Conservation (phyloP, 1,140 invertebrate genomes). For the Pachypsylla venusta region DNA sequence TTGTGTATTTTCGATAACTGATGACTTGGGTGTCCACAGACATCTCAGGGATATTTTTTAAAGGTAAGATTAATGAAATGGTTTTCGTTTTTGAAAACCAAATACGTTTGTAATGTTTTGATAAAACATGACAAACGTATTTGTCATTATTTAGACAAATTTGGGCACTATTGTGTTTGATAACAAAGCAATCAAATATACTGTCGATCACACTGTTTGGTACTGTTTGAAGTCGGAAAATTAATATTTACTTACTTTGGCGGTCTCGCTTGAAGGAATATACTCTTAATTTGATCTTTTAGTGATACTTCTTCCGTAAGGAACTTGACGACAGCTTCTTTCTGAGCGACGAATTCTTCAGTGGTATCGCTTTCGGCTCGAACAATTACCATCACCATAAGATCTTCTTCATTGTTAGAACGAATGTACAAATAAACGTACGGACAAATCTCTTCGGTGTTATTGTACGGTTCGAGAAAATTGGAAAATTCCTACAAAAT, state of each 20-base stretch:
- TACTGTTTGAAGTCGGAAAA: neutral
- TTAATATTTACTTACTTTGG: neutral
- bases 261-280: neutral
- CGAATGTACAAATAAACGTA: neutral
- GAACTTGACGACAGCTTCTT: neutral
- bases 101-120: too few relatives aligned
- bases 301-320: neutral
- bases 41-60: too few relatives aligned
- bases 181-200: too few relatives aligned
- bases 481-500: conserved; percentile 3
- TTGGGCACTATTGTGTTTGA: too few relatives aligned
- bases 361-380: neutral
- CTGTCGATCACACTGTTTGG: neutral
- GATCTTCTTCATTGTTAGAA: neutral
- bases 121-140: too few relatives aligned
- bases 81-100: too few relatives aligned
- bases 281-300: neutral
- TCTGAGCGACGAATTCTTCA: neutral
- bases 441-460: neutral
- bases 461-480: neutral
- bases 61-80: too few relatives aligned
- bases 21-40: too few relatives aligned
- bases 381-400: neutral
- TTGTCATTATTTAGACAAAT: too few relatives aligned
- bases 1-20: too few relatives aligned